phyloP scores from a whole-genome alignment of 2,113 vertebrate genomes.

The Oceanodroma tethys region DNA sequence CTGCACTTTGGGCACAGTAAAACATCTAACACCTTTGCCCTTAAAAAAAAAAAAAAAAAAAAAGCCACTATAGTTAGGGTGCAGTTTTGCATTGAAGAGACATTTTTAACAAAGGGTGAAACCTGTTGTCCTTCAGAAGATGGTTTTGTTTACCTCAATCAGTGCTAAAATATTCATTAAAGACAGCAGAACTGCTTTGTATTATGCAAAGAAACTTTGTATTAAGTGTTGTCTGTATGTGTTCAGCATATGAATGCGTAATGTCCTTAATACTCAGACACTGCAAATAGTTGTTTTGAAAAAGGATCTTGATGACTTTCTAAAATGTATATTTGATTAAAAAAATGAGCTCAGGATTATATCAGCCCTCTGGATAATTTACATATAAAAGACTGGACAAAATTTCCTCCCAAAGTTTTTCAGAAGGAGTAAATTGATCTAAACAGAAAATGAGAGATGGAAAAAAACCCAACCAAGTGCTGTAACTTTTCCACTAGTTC shows the following conservation, averaged over 20 bases:
- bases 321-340: background rate
- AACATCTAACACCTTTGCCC: background rate
- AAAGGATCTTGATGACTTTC: background rate
- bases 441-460: background rate
- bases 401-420: background rate
- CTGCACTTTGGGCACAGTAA: background rate
- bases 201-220: constrained; percentile 69
- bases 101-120: constrained; percentile 52
- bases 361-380: background rate
- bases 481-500: background rate
- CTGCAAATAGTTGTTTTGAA: background rate
- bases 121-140: constrained; percentile 67
- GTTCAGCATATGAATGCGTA: constrained; percentile 58
- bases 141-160: constrained; percentile 75
- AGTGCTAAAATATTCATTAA: constrained; percentile 79
- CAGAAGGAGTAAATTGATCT: background rate
- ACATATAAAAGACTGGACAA: background rate
- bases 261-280: constrained; percentile 36
- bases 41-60: background rate
- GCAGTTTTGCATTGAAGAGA: constrained; percentile 44
- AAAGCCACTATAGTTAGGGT: background rate
- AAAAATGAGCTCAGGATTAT: background rate
- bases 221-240: constrained; percentile 53
- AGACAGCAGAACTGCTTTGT: constrained; percentile 61
- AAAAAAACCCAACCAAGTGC: background rate